phyloP scores from a whole-genome alignment of 2,888 invertebrate genomes.

The Rhabditophanes sp. region DNA sequence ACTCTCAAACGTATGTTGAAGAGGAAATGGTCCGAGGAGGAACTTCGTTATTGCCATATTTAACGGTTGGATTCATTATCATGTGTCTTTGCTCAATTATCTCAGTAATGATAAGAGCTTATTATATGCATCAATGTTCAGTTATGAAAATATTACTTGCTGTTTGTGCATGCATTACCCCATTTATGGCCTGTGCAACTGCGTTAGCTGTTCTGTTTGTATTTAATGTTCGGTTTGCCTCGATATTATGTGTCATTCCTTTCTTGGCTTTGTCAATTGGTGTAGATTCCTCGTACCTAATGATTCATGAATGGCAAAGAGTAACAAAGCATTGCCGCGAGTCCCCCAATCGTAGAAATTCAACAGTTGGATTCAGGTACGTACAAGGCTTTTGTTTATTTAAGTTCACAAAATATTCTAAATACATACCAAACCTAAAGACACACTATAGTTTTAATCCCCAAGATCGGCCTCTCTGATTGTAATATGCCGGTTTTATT shows the following conservation, averaged over 20 bases:
- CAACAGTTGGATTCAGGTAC: slow-evolving; percentile 28
- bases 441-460: too few relatives aligned
- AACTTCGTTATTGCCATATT: slow-evolving; percentile 17
- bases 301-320: slow-evolving; percentile 42
- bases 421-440: too few relatives aligned
- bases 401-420: too few relatives aligned
- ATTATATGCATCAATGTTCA: slow-evolving; percentile 32
- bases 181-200: slow-evolving; percentile 32
- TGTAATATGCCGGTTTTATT: too few relatives aligned
- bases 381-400: too few relatives aligned
- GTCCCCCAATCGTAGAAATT: slow-evolving; percentile 25
- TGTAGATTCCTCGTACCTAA: slow-evolving; percentile 35
- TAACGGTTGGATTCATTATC: slow-evolving; percentile 30
- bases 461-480: too few relatives aligned
- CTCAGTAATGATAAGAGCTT: slow-evolving; percentile 26
- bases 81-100: slow-evolving; percentile 31
- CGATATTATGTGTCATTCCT: slow-evolving; percentile 37
- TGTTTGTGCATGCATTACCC: slow-evolving; percentile 31
- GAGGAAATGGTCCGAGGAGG: slow-evolving; percentile 38
- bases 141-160: slow-evolving; percentile 27
- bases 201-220: slow-evolving; percentile 34
- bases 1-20: slow-evolving; percentile 32
- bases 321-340: slow-evolving; percentile 36
- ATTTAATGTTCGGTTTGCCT: slow-evolving; percentile 30
- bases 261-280: slow-evolving; percentile 34